A percentile compares a stretch with the other conserved stretches of the same genome.
Evolutionary conservation across 2,888 invertebrate species (phyloP).

Genomic region (Rotaria magnacalcarata): DNA sequence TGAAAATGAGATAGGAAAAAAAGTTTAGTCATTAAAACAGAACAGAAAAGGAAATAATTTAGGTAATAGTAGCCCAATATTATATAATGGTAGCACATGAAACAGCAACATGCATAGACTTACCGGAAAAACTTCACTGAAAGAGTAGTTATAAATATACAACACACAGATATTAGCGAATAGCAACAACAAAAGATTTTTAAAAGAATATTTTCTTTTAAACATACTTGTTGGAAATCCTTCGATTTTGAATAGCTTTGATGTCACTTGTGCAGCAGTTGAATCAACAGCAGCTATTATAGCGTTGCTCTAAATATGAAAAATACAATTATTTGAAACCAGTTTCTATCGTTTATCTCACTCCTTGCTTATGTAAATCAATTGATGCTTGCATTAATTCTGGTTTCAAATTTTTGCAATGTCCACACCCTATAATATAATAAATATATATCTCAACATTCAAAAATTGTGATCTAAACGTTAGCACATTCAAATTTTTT

Average conservation of each 20-base stretch:
- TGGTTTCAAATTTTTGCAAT: constrained; percentile 76
- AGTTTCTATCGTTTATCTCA: constrained; percentile 64
- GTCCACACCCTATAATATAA: constrained; percentile 63
- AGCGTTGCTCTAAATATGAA: neutral
- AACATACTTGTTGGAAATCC: constrained; percentile 54
- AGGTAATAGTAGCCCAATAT: neutral
- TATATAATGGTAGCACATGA: neutral
- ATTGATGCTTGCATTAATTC: constrained; percentile 77
- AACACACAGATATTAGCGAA: neutral
- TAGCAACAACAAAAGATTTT: neutral
- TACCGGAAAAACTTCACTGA: neutral
- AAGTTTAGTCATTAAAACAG: no score
- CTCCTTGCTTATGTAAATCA: constrained; percentile 67
- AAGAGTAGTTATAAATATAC: neutral
- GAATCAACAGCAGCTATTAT: constrained; percentile 76
- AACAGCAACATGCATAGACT: neutral
- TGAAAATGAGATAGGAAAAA: neutral
- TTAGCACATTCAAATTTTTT: no score
- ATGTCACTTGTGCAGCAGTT: constrained; percentile 70
- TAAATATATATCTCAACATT: no score
- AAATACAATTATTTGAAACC: neutral
- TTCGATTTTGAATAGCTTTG: constrained; percentile 64
- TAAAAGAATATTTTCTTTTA: neutral
- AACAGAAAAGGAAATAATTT: neutral
- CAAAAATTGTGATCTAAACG: no score